Base-by-base conservation (phyloP, 2,888 invertebrate genomes). In the Melanotus villosus region DNA sequence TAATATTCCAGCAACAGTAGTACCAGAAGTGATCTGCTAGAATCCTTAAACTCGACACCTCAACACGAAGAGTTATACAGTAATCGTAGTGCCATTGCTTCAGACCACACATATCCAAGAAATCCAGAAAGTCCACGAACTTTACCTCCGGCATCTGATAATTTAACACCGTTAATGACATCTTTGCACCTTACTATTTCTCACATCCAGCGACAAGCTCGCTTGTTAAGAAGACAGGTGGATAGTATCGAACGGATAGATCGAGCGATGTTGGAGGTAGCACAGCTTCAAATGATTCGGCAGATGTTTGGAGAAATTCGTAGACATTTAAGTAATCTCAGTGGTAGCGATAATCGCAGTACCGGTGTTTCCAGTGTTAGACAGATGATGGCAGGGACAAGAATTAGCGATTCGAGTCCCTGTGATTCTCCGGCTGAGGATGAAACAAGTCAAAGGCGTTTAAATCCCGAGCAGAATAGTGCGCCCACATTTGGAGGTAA, bases 231-330 rank as follows among this genome's bases (percentile, higher is more conserved):
- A 21, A 77, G 80, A 32, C 83, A 83, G 73, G 78, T 79, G 5
- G 82, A 84, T 68, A 81, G 79, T 50, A 83, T 84, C 16, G 83
- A 83, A 72, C 76, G 82, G 34, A 83, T 85, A 34, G 84, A 85
- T 69, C 70, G 84, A 26, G 83, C 84, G 2, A 83, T 84, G 82
- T 71, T 84, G 26, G 85, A 85, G 74, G 83, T 84, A 1, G 80
- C 82, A n/a, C 85, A 85, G 70, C 82, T 91, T 76, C 88, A 89
- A 73, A 87, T 89, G 75, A 86, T 92, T 60, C 87, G 91, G 6
- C 85, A 85, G 30, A 88, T 91, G 87, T 90, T 91, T 87, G 88
- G 90, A 68, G 89, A 89, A 77, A 84, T 92, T 69, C 88, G 89
- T 19, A 82, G 88, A 36, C 88, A 90, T 62, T 88, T 91, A 73